phyloP scores from a whole-genome alignment of 2,113 vertebrate species.

The Xyrauchen texanus region DNA sequence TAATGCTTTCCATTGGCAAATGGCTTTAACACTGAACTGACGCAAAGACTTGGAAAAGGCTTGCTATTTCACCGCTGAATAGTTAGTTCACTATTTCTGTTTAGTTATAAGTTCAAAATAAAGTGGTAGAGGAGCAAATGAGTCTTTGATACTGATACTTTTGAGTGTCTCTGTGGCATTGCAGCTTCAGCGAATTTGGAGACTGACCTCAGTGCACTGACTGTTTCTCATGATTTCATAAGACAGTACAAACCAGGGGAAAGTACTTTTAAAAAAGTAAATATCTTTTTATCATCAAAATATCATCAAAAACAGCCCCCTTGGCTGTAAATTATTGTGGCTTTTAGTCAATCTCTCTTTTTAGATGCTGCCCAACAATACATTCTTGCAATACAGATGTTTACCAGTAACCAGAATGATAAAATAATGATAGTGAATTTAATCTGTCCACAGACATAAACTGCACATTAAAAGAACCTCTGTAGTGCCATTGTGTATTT shows the following conservation, averaged over 20 bases:
- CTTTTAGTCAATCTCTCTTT: neutral
- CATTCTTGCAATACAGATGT: neutral
- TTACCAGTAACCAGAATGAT: too few species aligned
- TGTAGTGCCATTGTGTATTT: neutral
- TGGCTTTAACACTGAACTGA: neutral
- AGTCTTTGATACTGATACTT: too few species aligned
- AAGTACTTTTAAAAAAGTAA: neutral
- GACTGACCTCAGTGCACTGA: neutral
- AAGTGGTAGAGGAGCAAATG: too few species aligned
- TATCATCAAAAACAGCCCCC: too few species aligned
- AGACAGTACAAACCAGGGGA: neutral
- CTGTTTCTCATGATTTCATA: conserved; percentile 20
- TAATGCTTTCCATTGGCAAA: neutral
- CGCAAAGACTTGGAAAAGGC: too few species aligned
- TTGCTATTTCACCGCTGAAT: too few species aligned
- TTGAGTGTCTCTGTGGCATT: neutral
- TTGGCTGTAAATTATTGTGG: neutral
- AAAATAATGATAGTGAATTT: too few species aligned
- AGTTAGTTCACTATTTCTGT: too few species aligned
- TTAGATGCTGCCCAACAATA: too few species aligned
- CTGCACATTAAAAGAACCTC: neutral
- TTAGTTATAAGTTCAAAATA: too few species aligned
- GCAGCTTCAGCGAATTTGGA: neutral
- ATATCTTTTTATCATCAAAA: neutral
- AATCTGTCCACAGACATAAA: too few species aligned